A percentile compares a stretch with the other conserved stretches of the same genome.
Conservation (phyloP, 2,888 invertebrate genomes). For the Drosophila algonquin region DNA sequence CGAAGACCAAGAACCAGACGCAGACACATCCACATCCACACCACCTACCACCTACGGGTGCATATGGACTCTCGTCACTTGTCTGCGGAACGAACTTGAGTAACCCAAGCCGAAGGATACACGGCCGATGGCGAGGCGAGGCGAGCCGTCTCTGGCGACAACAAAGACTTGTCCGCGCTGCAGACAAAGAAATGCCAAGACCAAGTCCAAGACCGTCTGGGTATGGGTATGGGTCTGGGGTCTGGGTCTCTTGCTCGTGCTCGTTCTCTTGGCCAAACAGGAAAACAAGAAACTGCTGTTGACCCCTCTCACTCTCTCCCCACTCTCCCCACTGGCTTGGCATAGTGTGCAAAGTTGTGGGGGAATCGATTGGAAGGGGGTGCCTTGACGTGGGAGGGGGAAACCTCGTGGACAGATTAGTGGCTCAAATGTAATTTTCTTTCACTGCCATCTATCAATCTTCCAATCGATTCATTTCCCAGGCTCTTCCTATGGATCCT, state of each 20-base stretch:
- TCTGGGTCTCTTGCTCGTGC: conserved; percentile 12
- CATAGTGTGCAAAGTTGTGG: neutral
- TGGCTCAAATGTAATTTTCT: neutral
- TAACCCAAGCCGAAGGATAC: conserved; percentile 47
- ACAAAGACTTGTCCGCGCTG: conserved; percentile 13
- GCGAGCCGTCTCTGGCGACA: conserved; percentile 6
- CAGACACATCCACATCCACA: conserved; percentile 4
- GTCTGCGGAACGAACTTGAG: conserved; percentile 41
- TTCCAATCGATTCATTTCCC: neutral
- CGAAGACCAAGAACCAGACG: neutral
- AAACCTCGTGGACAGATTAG: neutral
- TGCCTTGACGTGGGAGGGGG: neutral
- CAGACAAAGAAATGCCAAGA: conserved; percentile 13
- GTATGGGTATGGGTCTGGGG: conserved; percentile 18
- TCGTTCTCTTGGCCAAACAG: conserved; percentile 51
- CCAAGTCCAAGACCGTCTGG: conserved; percentile 26
- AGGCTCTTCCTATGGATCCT: neutral
- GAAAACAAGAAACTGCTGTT: conserved; percentile 65
- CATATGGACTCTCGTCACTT: conserved; percentile 9
- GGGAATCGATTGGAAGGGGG: neutral
- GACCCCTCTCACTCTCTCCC: conserved; percentile 51
- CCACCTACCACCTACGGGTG: conserved; percentile 8
- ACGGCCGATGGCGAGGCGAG: neutral
- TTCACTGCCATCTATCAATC: neutral
- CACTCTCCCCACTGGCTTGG: conserved; percentile 2